Evolutionary conservation across 2,888 invertebrate genomes (phyloP).

Genomic region (Phoronis australis): DNA sequence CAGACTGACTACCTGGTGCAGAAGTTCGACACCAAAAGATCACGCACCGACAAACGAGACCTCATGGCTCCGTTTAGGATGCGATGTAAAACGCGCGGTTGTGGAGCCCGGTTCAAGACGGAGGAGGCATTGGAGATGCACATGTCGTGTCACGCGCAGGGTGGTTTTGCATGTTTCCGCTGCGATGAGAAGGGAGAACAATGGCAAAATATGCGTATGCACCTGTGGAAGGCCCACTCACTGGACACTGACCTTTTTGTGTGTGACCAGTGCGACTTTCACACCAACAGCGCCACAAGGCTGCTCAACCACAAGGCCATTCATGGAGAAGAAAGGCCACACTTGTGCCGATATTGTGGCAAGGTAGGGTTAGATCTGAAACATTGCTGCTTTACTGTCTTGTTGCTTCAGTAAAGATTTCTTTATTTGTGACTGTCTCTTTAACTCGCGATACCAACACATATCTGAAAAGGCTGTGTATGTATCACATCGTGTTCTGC

Average conservation of each 20-base stretch:
- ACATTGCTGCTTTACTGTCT: no score
- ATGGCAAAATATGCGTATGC: slow-evolving; percentile 66
- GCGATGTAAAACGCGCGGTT: no score
- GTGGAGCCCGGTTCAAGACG: slow-evolving; percentile 58
- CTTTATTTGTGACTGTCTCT: no score
- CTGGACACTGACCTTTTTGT: slow-evolving; percentile 75
- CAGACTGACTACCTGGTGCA: no score
- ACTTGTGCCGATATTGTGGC: slow-evolving; percentile 59
- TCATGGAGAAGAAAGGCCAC: slow-evolving; percentile 43
- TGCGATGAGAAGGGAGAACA: slow-evolving; percentile 59
- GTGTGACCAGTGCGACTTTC: slow-evolving; percentile 55
- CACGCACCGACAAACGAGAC: no score
- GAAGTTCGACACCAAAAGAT: no score
- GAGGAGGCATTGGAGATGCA: slow-evolving; percentile 64
- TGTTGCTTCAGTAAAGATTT: no score
- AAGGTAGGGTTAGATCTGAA: no score
- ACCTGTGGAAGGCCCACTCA: slow-evolving; percentile 67
- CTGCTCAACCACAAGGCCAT: slow-evolving; percentile 71
- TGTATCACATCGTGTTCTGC: no score
- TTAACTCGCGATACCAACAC: no score
- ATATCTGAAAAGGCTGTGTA: no score
- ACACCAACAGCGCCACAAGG: slow-evolving; percentile 42
- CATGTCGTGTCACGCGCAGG: slow-evolving; percentile 59
- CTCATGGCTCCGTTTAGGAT: no score
- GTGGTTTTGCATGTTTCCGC: slow-evolving; percentile 62